Evolutionary conservation across 2,797 vertebrate species (phyloP).

Genomic region (Sebastes minor): DNA sequence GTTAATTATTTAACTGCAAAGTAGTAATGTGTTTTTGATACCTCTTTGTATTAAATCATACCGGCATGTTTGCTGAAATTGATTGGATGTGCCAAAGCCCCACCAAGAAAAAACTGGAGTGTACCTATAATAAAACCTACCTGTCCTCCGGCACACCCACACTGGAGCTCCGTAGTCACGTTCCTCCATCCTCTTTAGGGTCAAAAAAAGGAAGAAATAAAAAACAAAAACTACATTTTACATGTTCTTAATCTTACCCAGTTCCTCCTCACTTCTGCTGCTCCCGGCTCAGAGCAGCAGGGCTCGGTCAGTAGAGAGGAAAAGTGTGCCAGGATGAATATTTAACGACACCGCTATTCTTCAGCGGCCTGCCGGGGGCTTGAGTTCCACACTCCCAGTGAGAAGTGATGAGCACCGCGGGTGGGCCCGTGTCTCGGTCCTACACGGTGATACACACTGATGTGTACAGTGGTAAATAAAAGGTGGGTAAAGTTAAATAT

Average conservation of each 20-base stretch:
- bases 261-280: not conserved
- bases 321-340: slow-evolving; percentile 74
- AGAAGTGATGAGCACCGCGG: slow-evolving; percentile 66
- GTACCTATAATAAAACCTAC: slow-evolving; percentile 29
- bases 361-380: slow-evolving; percentile 63
- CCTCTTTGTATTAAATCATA: too few species aligned
- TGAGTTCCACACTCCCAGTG: slow-evolving; percentile 71
- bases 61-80: too few species aligned
- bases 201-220: not conserved
- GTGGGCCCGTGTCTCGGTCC: slow-evolving; percentile 31
- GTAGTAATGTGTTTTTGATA: too few species aligned
- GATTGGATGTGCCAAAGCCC: too few species aligned
- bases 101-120: too few species aligned
- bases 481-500: not conserved
- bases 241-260: not conserved
- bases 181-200: slow-evolving; percentile 52
- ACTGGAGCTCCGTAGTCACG: slow-evolving; percentile 58
- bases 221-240: not conserved
- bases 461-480: slow-evolving; percentile 12
- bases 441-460: not conserved
- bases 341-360: slow-evolving; percentile 79
- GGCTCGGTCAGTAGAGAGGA: slow-evolving; percentile 40
- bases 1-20: too few species aligned
- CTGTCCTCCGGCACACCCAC: slow-evolving; percentile 38
- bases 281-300: slow-evolving; percentile 32